Base-by-base conservation (phyloP, 2,113 vertebrate species). In the Phoxinus phoxinus region DNA sequence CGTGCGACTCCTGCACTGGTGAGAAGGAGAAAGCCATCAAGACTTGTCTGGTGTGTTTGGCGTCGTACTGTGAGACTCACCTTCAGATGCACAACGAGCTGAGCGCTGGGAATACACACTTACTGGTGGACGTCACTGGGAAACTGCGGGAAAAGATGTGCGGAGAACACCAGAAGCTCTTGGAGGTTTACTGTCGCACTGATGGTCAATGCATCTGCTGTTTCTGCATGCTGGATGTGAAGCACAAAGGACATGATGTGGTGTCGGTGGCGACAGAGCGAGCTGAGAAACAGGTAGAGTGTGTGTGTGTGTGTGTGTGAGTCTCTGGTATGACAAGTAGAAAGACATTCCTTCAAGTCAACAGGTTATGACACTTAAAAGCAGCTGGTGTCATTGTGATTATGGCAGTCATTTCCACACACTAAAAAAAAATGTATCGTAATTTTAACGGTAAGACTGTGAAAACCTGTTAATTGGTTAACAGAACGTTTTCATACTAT, bases 161-260 rank as follows among this genome's bases (percentile, higher is more conserved):
- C 53, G 10, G 61, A 13, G 3, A 41, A 11, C 87, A 88, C 10
- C 58, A 76, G 3, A 85, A 63, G 44, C 46, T 63, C 10, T 30
- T 88, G 79, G 84, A 88, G 59, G 41, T 83, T 58, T 85, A 78
- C 63, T 88, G 87, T 63, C 73, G 63, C 11, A 61, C 63, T n/a
- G 78, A 85, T 17, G 41, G 32, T 11, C 53, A 15, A 13, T 71
- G 63, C 21, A 78, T 83, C 79, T 88, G 87, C 71, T 83, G 12
- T 53, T 41, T 48, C 27, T 88, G 84, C 73, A 59, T 88, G 84
- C 72, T 88, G 72, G 78, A 88, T 11, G 23, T 4, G 9, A 37
- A 78, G 8, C 87, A 83, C 41, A 83, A 59, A 27, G 84, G 41
- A 17, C 87, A 85, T 2, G 78, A 88, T 17, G 19, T n/a, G 11